Percentiles rank a stretch among this genome's conserved stretches.
Conservation (phyloP, 2,888 invertebrate species). For the Cecidostiba fungosa region DNA sequence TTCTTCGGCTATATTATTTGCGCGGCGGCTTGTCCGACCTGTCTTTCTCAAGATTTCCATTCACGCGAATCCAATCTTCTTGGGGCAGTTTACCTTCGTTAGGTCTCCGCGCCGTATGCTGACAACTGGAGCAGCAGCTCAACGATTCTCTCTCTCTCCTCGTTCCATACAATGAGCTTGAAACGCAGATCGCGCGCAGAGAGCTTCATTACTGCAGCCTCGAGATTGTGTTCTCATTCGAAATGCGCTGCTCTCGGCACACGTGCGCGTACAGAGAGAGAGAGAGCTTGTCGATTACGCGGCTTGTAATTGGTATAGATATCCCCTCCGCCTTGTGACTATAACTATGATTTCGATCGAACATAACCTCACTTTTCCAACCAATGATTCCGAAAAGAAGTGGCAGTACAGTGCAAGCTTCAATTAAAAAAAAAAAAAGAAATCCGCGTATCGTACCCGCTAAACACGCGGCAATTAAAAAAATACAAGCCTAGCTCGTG, state of each 20-base stretch:
- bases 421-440: background rate
- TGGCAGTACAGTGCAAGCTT: background rate
- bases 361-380: background rate
- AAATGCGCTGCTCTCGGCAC: background rate
- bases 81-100: slow-evolving; percentile 13
- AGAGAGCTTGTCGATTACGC: background rate
- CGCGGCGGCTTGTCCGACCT: background rate
- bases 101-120: background rate
- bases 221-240: slow-evolving; percentile 12
- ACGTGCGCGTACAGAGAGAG: background rate
- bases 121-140: slow-evolving; percentile 1
- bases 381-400: background rate
- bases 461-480: slow-evolving; percentile 1
- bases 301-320: background rate
- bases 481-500: background rate
- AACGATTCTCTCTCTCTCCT: background rate
- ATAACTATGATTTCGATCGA: background rate
- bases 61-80: slow-evolving; percentile 21
- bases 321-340: background rate
- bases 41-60: background rate
- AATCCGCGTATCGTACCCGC: background rate
- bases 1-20: background rate
- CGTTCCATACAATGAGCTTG: background rate
- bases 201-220: slow-evolving; percentile 26
- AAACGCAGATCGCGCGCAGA: slow-evolving; percentile 2